Base-by-base conservation (phyloP, 2,797 vertebrate genomes). In the Garrulus glandarius region DNA sequence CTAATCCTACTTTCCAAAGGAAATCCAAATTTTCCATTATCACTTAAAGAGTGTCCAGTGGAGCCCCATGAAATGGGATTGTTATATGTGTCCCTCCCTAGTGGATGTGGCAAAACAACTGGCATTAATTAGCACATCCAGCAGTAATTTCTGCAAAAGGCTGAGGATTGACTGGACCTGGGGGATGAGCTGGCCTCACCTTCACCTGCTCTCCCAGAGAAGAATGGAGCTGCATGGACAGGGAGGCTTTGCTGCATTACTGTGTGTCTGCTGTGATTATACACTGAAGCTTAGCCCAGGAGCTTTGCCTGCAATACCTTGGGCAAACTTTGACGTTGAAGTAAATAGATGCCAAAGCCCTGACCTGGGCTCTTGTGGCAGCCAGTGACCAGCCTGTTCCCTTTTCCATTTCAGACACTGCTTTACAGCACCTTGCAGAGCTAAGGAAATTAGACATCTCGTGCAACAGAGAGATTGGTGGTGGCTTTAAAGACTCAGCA, bases 391-490 rank as follows among this genome's bases (percentile, higher is more conserved):
- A 92, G 34, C 27, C 8, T 20, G 80, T 47, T 94, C 60, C 16
- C 27, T 85, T 69, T 95, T 78, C 69, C 26, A 17, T 96, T 97
- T 50, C 93, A 99, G 99, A 98, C 55, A 52, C 77, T 72, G 96
- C 98, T 32, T 98, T 99, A 50, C 96, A 93, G 68, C 68, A 96
- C 75, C 96, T 99, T 91, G 64, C 97, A 7, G 96, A 97, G 12
- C 47, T 99, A 83, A 97, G 97, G 69, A 97, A 97, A 70, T 81
- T 99, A 96, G 98, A 98, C 63, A 81, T 98, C 36, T 99, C 99
- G 0, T 98, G 98, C 89, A 99, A 99, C 97, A 99, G 97, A 93
- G 91, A 93, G 49, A 94, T 97, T 64, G 96, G 97, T 3, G 98
- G 98, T 92, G 98, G 98, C 23, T 98, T 99, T 95, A 76, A 94